Evolutionary conservation across 2,888 invertebrate genomes (phyloP), one percentile per base, ranked within the genome.

Genomic region (Vanessa cardui): DNA sequence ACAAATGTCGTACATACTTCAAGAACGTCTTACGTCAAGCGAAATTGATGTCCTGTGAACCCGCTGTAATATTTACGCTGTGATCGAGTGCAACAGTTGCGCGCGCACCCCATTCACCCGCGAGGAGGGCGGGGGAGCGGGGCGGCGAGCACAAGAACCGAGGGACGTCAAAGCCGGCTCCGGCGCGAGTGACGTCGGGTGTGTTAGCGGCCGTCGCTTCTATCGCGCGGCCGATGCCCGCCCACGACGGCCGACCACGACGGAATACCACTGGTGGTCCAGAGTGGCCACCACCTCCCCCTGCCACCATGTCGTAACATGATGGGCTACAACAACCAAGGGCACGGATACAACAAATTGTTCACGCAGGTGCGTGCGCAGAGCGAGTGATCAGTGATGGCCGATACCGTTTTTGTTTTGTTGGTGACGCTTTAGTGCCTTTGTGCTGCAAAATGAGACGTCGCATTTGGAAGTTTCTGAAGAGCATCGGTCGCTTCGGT

Each of bases 301-400:
- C 86, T 85, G 78, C 92, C 93, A 78, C 91, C 93, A 94, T 94
- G 95, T 88, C 94, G 94, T 92, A 95, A 91, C 91, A 96, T 96
- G 95, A 96, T 96, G 94, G 95, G 95, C 81, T 96, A 96, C 94
- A 95, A 94, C 93, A 95, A 94, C 93, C 95, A 94, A 88, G 95
- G 94, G 88, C 94, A 95, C 85, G 96, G 96, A 86, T 96, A 96
- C 94, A 96, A 96, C 94, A 96, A 96, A 94, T 94, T 96, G 85
- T 96, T 96, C 83, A 96, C 96, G 71, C 96, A 96, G 96, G 96
- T 96, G 86, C 85, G 88, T 78, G 63, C 66, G 67, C 67, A 63
- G 65, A 63, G 66, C 56, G 39, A 56, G 56, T 56, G 56, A 56
- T 56, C 56, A 56, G 56, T 56, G 56, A 56, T 56, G 56, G 39